phyloP scores from a whole-genome alignment of 2,888 invertebrate genomes.

The Rhabditophanes sp. region DNA sequence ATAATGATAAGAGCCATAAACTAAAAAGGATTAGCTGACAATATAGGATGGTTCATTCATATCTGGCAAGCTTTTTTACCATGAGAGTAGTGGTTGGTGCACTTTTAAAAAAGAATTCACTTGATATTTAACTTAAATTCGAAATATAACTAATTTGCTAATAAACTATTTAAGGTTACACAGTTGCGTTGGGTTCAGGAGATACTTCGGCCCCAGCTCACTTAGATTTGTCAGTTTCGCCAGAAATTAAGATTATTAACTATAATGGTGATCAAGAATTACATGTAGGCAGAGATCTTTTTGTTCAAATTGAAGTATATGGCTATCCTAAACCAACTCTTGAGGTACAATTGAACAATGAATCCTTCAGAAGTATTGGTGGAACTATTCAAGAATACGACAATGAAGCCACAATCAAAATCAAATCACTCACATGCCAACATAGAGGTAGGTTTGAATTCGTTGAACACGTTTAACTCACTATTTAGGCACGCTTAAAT shows the following conservation, averaged over 20 bases:
- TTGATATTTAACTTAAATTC: too few relatives aligned
- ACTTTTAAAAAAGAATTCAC: too few relatives aligned
- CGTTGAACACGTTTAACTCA: not conserved
- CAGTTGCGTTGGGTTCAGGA: constrained; percentile 14
- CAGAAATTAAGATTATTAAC: constrained; percentile 18
- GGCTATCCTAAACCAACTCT: constrained; percentile 30
- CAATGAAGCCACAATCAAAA: constrained; percentile 8
- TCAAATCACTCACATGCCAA: constrained; percentile 3
- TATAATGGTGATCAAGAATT: constrained; percentile 14
- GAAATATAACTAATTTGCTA: too few relatives aligned
- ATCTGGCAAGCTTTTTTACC: too few relatives aligned
- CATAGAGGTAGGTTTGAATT: constrained; percentile 7
- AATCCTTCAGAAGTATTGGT: constrained; percentile 46
- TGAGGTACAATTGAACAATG: constrained; percentile 44
- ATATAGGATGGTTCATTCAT: too few relatives aligned
- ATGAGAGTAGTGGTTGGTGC: too few relatives aligned
- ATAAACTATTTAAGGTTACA: too few relatives aligned
- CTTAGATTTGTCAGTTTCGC: constrained; percentile 24
- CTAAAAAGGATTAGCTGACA: too few relatives aligned
- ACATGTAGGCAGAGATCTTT: constrained; percentile 29
- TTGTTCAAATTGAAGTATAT: constrained; percentile 22
- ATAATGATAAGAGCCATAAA: too few relatives aligned
- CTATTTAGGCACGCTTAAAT: not conserved
- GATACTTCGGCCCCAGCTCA: constrained; percentile 31
- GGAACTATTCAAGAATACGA: constrained; percentile 14